Percentiles rank a stretch among this genome's conserved stretches.
Conservation (phyloP, 2,113 vertebrate genomes). For the Toxostoma redivivum region DNA sequence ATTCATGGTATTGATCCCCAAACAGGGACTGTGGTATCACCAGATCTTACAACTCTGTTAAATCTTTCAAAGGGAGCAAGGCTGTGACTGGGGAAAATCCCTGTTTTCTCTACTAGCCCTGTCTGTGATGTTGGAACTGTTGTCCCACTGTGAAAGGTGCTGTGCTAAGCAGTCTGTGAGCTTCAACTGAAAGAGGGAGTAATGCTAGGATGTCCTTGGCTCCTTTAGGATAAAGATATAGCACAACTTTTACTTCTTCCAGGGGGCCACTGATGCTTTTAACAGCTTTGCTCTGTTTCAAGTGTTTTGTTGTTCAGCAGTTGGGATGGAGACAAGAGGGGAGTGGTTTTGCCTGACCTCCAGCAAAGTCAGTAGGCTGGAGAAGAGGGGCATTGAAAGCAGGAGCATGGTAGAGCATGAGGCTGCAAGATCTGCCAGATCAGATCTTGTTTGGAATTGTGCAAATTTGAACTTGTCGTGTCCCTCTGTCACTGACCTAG, state of each 20-base stretch:
- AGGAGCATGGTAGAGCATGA: neutral
- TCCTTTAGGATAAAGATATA: neutral
- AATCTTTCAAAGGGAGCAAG: neutral
- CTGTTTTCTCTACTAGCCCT: neutral
- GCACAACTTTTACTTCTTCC: neutral
- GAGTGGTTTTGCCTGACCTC: neutral
- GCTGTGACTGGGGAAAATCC: neutral
- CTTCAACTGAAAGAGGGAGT: neutral
- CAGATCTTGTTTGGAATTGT: neutral
- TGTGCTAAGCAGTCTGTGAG: neutral
- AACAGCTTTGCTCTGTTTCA: neutral
- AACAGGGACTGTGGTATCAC: neutral
- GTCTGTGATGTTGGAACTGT: neutral
- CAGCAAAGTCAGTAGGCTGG: neutral
- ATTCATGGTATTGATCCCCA: neutral
- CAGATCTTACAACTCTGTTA: neutral
- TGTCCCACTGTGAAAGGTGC: neutral
- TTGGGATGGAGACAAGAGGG: neutral
- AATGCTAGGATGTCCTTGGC: neutral
- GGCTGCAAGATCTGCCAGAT: neutral
- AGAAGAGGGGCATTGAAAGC: neutral
- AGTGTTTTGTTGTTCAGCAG: neutral
- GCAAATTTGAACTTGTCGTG: neutral
- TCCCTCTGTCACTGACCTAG: neutral
- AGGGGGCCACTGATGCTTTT: neutral